Evolutionary conservation across 2,888 invertebrate genomes (phyloP).

Genomic region (Dynastes tityus): DNA sequence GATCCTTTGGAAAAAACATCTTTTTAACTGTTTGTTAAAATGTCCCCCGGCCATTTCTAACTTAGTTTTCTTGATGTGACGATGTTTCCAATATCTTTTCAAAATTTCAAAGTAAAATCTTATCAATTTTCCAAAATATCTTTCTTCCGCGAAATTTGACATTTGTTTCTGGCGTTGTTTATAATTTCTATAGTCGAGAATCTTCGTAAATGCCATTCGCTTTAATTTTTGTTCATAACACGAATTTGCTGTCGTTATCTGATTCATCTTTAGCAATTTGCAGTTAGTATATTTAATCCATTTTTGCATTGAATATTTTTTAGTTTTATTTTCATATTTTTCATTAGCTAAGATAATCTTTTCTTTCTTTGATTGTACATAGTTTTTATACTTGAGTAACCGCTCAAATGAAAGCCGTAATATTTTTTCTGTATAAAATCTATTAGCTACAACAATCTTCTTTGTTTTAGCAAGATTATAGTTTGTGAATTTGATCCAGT

Average conservation of each 20-base stretch:
- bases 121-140: slow-evolving; percentile 16
- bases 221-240: slow-evolving; percentile 51
- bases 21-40: slow-evolving; percentile 36
- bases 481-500: slow-evolving; percentile 58
- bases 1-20: slow-evolving; percentile 48
- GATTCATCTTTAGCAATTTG: slow-evolving; percentile 43
- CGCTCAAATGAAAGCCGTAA: slow-evolving; percentile 51
- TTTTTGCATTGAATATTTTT: slow-evolving; percentile 53
- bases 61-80: neutral
- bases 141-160: neutral
- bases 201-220: slow-evolving; percentile 43
- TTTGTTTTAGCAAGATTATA: slow-evolving; percentile 46
- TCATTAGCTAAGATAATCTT: slow-evolving; percentile 53
- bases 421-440: slow-evolving; percentile 54
- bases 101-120: slow-evolving; percentile 26
- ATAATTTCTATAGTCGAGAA: slow-evolving; percentile 28
- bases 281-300: slow-evolving; percentile 48
- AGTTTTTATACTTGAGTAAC: slow-evolving; percentile 48
- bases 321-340: slow-evolving; percentile 54
- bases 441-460: slow-evolving; percentile 51
- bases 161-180: slow-evolving; percentile 33
- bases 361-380: slow-evolving; percentile 49
- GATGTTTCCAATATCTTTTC: slow-evolving; percentile 16
- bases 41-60: slow-evolving; percentile 34
- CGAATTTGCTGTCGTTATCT: slow-evolving; percentile 45